phyloP scores from a whole-genome alignment of 2,888 invertebrate species.

The Tetrapedia diversipes region DNA sequence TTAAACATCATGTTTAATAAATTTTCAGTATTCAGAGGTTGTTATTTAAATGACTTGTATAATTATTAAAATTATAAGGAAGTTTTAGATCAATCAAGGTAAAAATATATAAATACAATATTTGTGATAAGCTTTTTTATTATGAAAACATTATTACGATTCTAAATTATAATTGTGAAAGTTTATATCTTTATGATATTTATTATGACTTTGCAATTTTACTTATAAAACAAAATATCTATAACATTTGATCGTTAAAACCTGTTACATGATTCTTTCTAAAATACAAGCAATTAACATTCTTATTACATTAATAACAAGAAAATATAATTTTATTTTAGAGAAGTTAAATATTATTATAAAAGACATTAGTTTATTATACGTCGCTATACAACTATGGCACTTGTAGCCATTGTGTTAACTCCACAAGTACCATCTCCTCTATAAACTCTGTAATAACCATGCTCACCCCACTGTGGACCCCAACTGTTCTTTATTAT shows the following conservation, averaged over 20 bases:
- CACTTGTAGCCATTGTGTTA: slow-evolving; percentile 95
- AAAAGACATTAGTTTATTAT: slow-evolving; percentile 31
- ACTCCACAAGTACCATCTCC: slow-evolving; percentile 98
- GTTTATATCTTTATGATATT: slow-evolving; percentile 23
- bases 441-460: slow-evolving; percentile 96
- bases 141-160: slow-evolving; percentile 38
- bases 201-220: slow-evolving; percentile 12
- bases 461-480: slow-evolving; percentile 94
- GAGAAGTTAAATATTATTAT: slow-evolving; percentile 48
- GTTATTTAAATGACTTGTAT: background rate
- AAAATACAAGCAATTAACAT: slow-evolving; percentile 37
- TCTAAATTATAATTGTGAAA: slow-evolving; percentile 30
- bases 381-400: slow-evolving; percentile 84
- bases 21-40: background rate
- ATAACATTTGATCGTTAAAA: slow-evolving; percentile 17
- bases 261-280: background rate
- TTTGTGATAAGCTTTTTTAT: slow-evolving; percentile 50
- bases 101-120: background rate
- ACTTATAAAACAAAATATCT: slow-evolving; percentile 12
- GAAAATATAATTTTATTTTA: slow-evolving; percentile 44
- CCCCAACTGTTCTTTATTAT: slow-evolving; percentile 98
- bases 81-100: background rate
- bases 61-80: background rate
- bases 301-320: slow-evolving; percentile 54
- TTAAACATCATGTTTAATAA: slow-evolving; percentile 12